Evolutionary conservation across 2,797 vertebrate species (phyloP).

Genomic region (Spheniscus humboldti): DNA sequence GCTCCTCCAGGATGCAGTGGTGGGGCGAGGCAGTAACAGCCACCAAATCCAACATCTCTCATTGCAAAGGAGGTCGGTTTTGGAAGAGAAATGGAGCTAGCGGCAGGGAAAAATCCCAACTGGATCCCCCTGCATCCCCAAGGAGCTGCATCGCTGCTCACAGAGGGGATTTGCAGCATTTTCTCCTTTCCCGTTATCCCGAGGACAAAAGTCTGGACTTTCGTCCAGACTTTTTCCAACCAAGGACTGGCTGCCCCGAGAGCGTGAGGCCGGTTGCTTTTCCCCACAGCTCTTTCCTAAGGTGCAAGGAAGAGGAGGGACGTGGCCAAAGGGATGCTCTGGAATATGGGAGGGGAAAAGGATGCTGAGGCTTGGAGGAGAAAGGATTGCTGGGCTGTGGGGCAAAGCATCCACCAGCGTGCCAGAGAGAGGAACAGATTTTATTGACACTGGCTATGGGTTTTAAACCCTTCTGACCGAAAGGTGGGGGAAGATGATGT

Average conservation of each 20-base stretch:
- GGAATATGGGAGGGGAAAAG: background rate
- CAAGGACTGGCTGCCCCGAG: too few relatives aligned
- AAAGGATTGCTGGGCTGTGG: fast-evolving
- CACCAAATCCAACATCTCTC: fast-evolving
- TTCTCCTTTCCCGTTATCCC: background rate
- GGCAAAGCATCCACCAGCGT: background rate
- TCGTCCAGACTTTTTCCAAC: too few relatives aligned
- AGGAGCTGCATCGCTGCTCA: fast-evolving
- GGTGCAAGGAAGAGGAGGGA: background rate
- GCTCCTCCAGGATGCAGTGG: fast-evolving
- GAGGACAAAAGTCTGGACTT: too few relatives aligned
- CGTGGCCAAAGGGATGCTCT: fast-evolving
- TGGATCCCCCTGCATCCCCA: fast-evolving
- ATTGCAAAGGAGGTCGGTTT: fast-evolving
- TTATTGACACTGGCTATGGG: background rate
- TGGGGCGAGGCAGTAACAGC: fast-evolving
- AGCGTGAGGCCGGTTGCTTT: fast-evolving
- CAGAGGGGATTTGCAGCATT: fast-evolving
- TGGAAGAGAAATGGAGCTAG: background rate
- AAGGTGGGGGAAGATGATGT: fast-evolving
- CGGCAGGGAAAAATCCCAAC: fast-evolving
- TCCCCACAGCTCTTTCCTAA: fast-evolving
- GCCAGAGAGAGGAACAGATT: background rate
- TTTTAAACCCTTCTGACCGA: fast-evolving
- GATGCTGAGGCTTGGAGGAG: too few relatives aligned